phyloP scores from a whole-genome alignment of 2,113 vertebrate species.

The Excalfactoria chinensis region DNA sequence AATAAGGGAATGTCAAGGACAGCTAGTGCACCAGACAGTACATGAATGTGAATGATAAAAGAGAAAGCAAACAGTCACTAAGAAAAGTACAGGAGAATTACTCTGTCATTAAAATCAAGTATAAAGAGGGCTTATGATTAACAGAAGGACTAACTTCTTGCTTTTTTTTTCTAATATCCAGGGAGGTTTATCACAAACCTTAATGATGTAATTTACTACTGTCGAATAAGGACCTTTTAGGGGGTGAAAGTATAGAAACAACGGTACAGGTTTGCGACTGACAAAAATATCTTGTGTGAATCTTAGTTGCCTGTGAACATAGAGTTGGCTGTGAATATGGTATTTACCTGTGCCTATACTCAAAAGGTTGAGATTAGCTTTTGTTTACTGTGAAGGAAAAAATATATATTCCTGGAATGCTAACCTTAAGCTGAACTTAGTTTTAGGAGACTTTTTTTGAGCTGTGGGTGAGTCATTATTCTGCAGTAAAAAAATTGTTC shows the following conservation, averaged over 20 bases:
- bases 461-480: neutral
- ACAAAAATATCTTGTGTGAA: neutral
- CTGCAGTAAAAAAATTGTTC: neutral
- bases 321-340: neutral
- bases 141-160: neutral
- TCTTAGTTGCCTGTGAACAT: neutral
- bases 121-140: neutral
- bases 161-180: neutral
- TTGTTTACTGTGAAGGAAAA: neutral
- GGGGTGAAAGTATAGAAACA: neutral
- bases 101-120: neutral
- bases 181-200: neutral
- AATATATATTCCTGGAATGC: neutral
- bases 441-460: neutral
- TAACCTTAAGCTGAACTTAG: neutral
- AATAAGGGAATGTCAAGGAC: constrained; percentile 68
- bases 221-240: neutral
- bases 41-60: constrained; percentile 54
- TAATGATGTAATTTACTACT: neutral
- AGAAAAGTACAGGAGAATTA: neutral
- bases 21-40: constrained; percentile 1
- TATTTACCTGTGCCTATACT: neutral
- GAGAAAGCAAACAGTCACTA: neutral
- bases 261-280: neutral
- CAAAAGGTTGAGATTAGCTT: neutral